phyloP scores from a whole-genome alignment of 2,113 vertebrate genomes.

The Symphodus melops region DNA sequence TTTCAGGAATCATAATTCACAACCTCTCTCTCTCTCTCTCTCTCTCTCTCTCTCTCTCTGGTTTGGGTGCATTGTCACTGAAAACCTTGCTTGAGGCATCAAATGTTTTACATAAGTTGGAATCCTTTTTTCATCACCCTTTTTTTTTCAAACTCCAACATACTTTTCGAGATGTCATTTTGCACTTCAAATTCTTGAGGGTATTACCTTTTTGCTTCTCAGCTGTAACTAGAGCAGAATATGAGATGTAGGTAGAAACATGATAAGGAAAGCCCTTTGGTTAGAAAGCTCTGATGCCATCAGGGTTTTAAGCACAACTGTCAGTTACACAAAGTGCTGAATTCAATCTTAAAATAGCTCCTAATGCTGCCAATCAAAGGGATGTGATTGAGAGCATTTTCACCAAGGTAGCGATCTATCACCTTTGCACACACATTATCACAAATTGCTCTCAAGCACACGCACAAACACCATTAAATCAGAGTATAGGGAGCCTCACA shows the following conservation, averaged over 20 bases:
- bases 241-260: background rate
- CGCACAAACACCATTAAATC: constrained; percentile 43
- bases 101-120: constrained; percentile 32
- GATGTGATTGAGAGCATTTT: constrained; percentile 58
- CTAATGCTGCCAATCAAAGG: constrained; percentile 50
- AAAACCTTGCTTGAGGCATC: constrained; percentile 50
- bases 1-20: constrained; percentile 20
- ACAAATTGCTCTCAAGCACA: constrained; percentile 10
- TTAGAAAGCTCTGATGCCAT: constrained; percentile 15
- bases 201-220: constrained; percentile 31
- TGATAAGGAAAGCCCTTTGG: constrained; percentile 15
- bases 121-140: constrained; percentile 1
- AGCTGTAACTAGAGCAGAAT: constrained; percentile 16
- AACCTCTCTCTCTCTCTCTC: no score
- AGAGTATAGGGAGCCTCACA: constrained; percentile 29
- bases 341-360: constrained; percentile 47
- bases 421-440: background rate
- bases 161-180: constrained; percentile 9
- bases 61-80: constrained; percentile 41
- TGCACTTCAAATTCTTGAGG: constrained; percentile 17
- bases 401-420: constrained; percentile 40
- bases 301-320: constrained; percentile 29
- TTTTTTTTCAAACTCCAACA: constrained; percentile 20
- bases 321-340: constrained; percentile 20
- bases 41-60: constrained; percentile 10